Percentiles rank a stretch among this genome's conserved stretches.
Conservation (phyloP, 2,797 vertebrate species). For the Leptodactylus fallax region DNA sequence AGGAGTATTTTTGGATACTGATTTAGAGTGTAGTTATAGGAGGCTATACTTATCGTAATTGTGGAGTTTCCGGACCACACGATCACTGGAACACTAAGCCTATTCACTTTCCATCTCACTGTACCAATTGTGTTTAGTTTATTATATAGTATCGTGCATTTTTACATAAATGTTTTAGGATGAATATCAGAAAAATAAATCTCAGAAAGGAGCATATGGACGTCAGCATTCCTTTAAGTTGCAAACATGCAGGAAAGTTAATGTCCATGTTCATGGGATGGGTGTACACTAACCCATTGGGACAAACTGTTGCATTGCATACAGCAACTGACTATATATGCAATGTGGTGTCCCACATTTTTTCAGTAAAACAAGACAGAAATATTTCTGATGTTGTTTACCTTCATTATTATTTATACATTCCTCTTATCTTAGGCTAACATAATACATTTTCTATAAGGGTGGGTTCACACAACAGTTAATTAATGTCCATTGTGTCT, state of each 20-base stretch:
- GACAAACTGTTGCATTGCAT: too few species aligned
- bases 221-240: too few species aligned
- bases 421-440: not conserved
- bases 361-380: too few species aligned
- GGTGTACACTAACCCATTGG: too few species aligned
- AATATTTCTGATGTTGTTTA: not conserved
- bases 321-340: too few species aligned
- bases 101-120: conserved; percentile 32
- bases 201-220: too few species aligned
- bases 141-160: not conserved
- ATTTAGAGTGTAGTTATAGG: conserved; percentile 38
- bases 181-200: not conserved
- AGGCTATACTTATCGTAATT: conserved; percentile 58
- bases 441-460: too few species aligned
- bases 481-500: too few species aligned
- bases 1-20: conserved; percentile 46
- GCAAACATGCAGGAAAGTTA: too few species aligned
- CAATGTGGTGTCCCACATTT: too few species aligned
- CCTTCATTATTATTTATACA: not conserved
- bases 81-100: conserved; percentile 30
- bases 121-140: not conserved
- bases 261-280: too few species aligned
- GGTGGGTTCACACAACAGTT: too few species aligned
- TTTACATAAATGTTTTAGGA: not conserved
- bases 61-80: conserved; percentile 40